Evolutionary conservation across 2,888 invertebrate species (phyloP).

Genomic region (Hemaris fuciformis): DNA sequence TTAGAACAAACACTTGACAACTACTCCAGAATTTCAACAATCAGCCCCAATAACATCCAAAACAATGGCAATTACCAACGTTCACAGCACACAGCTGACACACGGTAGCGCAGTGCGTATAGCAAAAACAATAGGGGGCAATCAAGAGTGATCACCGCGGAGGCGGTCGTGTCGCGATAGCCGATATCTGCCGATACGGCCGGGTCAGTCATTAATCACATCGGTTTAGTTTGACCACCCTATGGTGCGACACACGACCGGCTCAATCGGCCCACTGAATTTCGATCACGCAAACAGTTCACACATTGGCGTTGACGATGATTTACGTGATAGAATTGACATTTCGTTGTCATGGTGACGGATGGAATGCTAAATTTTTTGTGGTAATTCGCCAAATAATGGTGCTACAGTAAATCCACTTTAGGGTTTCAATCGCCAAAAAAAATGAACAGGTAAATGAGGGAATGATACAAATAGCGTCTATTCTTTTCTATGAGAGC

Average conservation of each 20-base stretch:
- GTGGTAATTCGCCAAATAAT: no score
- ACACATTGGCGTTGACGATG: background rate
- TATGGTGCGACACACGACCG: conserved; percentile 19
- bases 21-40: background rate
- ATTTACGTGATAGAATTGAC: background rate
- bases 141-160: conserved; percentile 31
- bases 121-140: conserved; percentile 33
- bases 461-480: no score
- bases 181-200: conserved; percentile 36
- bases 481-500: no score
- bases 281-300: background rate
- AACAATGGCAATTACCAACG: background rate
- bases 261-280: conserved; percentile 10
- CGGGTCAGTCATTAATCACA: conserved; percentile 56
- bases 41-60: background rate
- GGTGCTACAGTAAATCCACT: no score
- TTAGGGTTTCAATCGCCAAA: no score
- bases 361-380: no score
- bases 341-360: no score
- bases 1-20: background rate
- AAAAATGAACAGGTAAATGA: no score
- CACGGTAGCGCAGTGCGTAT: conserved; percentile 21
- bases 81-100: background rate
- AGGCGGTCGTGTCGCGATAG: conserved; percentile 23
- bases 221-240: conserved; percentile 39